Base-by-base conservation (phyloP, 2,888 invertebrate genomes). In the Tubulanus polymorphus region DNA sequence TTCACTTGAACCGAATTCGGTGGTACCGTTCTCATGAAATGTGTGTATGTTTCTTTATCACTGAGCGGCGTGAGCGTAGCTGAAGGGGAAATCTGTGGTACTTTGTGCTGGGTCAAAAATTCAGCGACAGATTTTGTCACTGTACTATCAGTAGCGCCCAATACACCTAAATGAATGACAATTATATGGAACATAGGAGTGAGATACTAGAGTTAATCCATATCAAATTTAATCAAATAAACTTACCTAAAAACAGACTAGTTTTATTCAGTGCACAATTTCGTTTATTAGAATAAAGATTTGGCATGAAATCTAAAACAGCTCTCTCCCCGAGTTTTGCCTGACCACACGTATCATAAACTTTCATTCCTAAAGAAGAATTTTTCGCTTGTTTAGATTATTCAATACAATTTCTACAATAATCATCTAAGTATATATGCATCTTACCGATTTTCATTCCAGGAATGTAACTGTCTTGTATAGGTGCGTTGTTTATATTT, bases 81-180 rank as follows among this genome's bases (percentile, higher is more conserved):
- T 0, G 59, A 41, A 10, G 64, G 67, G 0, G 69, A 69, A 30
- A 79, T 68, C 67, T 83, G 82, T 2, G 84, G 83, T 10, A 83
- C 79, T 48, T 80, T 73, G 67, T 84, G 83, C 15, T 82, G 70
- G 23, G 81, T 70, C 27, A 83, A 71, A 64, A 84, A 74, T 55
- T 80, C 80, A 1, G 84, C 84, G 23, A 84, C 66, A 74, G 83
- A 81, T 49, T 81, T 76, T 23, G 83, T 81, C 12, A 83, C 81
- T 25, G 81, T 79, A 53, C 83, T 83, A n/a, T 81, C 80, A 59
- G 82, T 80, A 0, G 81, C 81, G 1, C 84, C 84, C 37, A 85
- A 75, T 15, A 84, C 78, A 28, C 84, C 84, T 57, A 82, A 76
- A 49, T 48, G 37, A 48, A 2, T 37, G 26, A 26, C 15, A 2